Evolutionary conservation across 2,113 vertebrate genomes (phyloP).

Genomic region (Ammodytes dubius): DNA sequence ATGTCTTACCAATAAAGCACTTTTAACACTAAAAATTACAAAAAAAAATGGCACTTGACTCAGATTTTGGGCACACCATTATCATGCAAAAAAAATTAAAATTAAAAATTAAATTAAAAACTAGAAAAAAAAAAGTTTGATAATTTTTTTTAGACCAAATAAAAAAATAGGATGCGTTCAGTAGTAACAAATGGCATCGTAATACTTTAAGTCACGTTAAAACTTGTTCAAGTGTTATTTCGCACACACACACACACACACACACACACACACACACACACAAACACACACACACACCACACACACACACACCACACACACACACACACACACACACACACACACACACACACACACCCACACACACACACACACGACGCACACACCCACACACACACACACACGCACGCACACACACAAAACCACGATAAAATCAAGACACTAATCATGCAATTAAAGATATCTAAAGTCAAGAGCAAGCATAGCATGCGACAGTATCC

Average conservation of each 20-base stretch:
- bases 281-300: too few species aligned
- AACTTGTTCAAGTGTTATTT: slow-evolving; percentile 92
- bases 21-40: slow-evolving; percentile 78
- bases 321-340: too few species aligned
- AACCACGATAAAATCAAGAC: slow-evolving; percentile 82
- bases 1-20: slow-evolving; percentile 75
- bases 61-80: slow-evolving; percentile 74
- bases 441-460: slow-evolving; percentile 92
- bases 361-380: too few species aligned
- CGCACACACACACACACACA: slow-evolving; percentile 49
- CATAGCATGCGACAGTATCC: slow-evolving; percentile 86
- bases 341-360: too few species aligned
- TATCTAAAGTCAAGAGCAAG: slow-evolving; percentile 84
- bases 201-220: slow-evolving; percentile 87
- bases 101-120: slow-evolving; percentile 80
- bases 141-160: slow-evolving; percentile 55
- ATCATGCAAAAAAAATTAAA: slow-evolving; percentile 88
- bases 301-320: too few species aligned
- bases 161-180: slow-evolving; percentile 80
- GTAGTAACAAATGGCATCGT: slow-evolving; percentile 93
- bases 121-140: slow-evolving; percentile 57
- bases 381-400: too few species aligned
- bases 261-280: too few species aligned
- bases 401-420: too few species aligned
- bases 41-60: slow-evolving; percentile 86